A percentile compares a stretch with the other conserved stretches of the same genome.
Evolutionary conservation across 2,113 vertebrate genomes (phyloP).

Genomic region (Gymnogyps californianus): DNA sequence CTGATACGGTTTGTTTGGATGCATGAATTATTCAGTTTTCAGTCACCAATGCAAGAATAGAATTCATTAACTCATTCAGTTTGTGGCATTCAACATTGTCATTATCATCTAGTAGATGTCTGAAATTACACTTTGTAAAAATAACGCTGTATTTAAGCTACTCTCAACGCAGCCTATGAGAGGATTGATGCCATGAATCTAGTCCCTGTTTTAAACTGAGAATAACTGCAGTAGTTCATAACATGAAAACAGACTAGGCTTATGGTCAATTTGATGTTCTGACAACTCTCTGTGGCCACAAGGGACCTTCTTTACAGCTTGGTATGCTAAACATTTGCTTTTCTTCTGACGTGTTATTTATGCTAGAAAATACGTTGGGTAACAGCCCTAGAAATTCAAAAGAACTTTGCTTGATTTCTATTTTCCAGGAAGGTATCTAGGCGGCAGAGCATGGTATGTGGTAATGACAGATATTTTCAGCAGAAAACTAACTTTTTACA

Average conservation of each 20-base stretch:
- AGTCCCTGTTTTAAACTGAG: background rate
- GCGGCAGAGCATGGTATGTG: background rate
- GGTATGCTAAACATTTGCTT: background rate
- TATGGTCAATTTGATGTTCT: background rate
- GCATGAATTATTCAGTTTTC: background rate
- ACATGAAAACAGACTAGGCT: background rate
- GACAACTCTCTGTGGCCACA: background rate
- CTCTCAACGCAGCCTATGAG: background rate
- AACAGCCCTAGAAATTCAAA: background rate
- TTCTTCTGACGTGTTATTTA: background rate
- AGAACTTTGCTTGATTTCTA: background rate
- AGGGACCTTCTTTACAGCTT: background rate
- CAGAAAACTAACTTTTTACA: background rate
- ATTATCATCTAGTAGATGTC: background rate
- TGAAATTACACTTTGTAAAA: background rate
- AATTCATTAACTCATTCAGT: background rate
- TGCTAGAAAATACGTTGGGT: background rate
- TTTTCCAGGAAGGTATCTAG: background rate
- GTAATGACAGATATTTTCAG: background rate
- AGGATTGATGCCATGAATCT: background rate
- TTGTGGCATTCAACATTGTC: background rate
- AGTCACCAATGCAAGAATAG: background rate
- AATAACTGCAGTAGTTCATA: background rate
- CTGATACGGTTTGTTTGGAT: background rate
- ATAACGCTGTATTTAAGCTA: background rate